Evolutionary conservation across 64 coral and sea anemone genomes (phyloP).

Genomic region (Stylophora pistillata): DNA sequence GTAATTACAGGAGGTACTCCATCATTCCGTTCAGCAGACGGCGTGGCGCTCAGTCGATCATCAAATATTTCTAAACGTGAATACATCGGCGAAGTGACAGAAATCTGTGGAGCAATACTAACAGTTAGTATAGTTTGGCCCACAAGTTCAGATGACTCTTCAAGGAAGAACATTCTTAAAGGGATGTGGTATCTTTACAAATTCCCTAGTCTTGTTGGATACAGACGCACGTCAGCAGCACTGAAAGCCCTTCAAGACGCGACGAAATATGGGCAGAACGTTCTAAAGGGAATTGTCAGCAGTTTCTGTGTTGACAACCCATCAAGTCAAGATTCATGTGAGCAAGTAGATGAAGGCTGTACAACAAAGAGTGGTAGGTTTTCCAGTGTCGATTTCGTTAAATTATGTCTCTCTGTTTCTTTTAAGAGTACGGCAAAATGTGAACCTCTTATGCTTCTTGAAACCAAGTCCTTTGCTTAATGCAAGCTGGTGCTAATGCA

Average conservation of each 20-base stretch:
- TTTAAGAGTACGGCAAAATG: too few species aligned
- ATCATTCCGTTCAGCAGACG: not conserved
- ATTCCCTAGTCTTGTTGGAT: conserved; percentile 37
- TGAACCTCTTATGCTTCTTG: too few species aligned
- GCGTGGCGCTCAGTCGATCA: not conserved
- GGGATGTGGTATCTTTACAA: conserved; percentile 32
- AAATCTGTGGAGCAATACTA: conserved; percentile 1
- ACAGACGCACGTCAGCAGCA: conserved; percentile 3
- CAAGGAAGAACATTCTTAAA: conserved; percentile 7
- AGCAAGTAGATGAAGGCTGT: not conserved
- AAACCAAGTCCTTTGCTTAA: too few species aligned
- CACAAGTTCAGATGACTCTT: not conserved
- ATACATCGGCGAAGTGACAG: conserved; percentile 23
- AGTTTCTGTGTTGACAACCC: not conserved
- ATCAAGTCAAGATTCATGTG: not conserved
- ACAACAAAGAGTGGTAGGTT: too few species aligned
- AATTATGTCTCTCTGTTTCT: too few species aligned
- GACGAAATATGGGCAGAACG: not conserved
- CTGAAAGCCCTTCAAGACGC: not conserved
- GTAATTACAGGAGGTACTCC: conserved; percentile 1
- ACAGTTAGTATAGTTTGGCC: conserved; percentile 16
- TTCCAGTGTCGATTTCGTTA: too few species aligned
- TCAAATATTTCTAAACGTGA: conserved; percentile 10
- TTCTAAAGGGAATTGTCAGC: conserved; percentile 21
- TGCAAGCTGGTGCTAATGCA: too few species aligned